phyloP scores from a whole-genome alignment of 1,140 invertebrate genomes.

The Stegodyphus mimosarum region DNA sequence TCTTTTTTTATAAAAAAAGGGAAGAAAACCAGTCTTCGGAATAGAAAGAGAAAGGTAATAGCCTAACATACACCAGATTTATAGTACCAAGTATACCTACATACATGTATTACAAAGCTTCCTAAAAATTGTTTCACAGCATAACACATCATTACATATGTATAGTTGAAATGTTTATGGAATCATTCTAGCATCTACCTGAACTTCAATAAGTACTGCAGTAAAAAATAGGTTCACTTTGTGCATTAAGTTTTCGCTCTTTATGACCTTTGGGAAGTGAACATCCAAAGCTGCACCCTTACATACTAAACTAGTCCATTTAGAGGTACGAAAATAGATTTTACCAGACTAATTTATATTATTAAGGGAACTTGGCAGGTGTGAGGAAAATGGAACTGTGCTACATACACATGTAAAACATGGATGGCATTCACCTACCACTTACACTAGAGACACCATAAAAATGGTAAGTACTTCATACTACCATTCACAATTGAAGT shows the following conservation, averaged over 20 bases:
- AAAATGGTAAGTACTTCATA: constrained; percentile 34
- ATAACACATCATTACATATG: constrained; percentile 11
- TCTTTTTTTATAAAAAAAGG: background rate
- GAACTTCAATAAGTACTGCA: constrained; percentile 48
- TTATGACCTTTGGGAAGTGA: constrained; percentile 47
- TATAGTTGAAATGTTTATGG: constrained; percentile 38
- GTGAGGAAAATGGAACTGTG: constrained; percentile 55
- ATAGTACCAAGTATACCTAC: constrained; percentile 11
- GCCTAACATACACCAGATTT: background rate
- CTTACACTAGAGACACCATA: constrained; percentile 48
- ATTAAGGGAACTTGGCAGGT: constrained; percentile 52
- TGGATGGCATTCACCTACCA: constrained; percentile 56
- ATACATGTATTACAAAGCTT: constrained; percentile 32
- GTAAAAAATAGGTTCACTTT: constrained; percentile 60
- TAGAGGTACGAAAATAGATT: constrained; percentile 60
- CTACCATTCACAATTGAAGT: constrained; percentile 29
- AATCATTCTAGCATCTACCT: constrained; percentile 33
- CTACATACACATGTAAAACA: constrained; percentile 53
- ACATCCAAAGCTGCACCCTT: constrained; percentile 52
- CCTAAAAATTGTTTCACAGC: constrained; percentile 31
- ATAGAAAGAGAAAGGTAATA: background rate
- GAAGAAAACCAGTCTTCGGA: too few relatives aligned
- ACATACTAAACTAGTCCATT: constrained; percentile 53
- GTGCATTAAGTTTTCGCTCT: constrained; percentile 49
- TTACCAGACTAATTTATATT: constrained; percentile 49